phyloP scores from a whole-genome alignment of 2,888 invertebrate genomes.

The Drosophila anomelani region DNA sequence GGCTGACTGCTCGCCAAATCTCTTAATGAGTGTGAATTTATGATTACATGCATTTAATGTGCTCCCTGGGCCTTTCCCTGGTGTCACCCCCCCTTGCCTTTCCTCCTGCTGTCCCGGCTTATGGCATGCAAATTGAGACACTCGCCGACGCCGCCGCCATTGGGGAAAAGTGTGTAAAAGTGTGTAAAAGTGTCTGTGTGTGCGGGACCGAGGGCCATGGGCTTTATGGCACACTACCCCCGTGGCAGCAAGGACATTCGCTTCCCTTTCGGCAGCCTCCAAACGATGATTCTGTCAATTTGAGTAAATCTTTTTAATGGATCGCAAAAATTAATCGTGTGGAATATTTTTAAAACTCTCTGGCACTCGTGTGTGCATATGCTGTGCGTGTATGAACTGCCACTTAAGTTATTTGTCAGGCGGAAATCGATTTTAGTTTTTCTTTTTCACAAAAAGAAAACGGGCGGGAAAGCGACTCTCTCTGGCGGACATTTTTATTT shows the following conservation, averaged over 20 bases:
- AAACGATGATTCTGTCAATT: constrained; percentile 76
- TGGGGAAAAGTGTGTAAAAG: constrained; percentile 15
- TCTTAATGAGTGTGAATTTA: constrained; percentile 78
- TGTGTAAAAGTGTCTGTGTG: not conserved
- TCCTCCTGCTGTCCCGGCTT: constrained; percentile 36
- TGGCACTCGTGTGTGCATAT: constrained; percentile 28
- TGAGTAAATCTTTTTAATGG: constrained; percentile 80
- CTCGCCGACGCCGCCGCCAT: constrained; percentile 42
- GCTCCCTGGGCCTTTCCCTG: constrained; percentile 3
- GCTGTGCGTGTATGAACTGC: constrained; percentile 50
- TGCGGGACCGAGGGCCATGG: constrained; percentile 20
- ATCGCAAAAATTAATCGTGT: constrained; percentile 80
- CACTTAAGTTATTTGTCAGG: constrained; percentile 78
- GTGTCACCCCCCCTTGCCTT: not conserved
- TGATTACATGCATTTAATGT: constrained; percentile 77
- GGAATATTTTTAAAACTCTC: constrained; percentile 69
- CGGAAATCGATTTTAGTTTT: constrained; percentile 77
- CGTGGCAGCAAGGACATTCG: constrained; percentile 35
- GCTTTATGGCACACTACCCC: constrained; percentile 10
- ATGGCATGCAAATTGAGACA: constrained; percentile 77
- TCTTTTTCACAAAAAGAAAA: constrained; percentile 45
- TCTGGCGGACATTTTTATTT: constrained; percentile 50
- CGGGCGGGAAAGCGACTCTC: not conserved
- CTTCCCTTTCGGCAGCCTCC: constrained; percentile 39
- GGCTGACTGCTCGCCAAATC: constrained; percentile 62